A percentile compares a stretch with the other conserved stretches of the same genome.
These are phyloP conservation scores for Tiliacea aurago DNA, from an alignment of 2,888 invertebrate species.

Conservation along the genomic window DNA sequence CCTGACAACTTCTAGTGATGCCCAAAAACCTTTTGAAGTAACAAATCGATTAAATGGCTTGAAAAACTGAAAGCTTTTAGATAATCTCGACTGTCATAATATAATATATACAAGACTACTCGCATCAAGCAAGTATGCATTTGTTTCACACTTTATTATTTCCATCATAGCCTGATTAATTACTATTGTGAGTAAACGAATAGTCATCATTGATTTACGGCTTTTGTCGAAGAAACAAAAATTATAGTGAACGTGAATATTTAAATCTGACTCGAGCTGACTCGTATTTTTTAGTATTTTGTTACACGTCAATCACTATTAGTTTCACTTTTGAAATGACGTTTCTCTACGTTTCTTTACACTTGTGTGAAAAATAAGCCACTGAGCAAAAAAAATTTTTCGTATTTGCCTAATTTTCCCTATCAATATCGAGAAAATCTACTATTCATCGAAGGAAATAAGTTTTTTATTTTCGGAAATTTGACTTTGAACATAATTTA, in stretches of 20 bases:
- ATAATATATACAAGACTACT: background rate
- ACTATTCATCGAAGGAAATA: background rate
- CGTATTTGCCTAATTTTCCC: background rate
- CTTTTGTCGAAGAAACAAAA: background rate
- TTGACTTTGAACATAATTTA: background rate
- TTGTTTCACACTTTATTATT: background rate
- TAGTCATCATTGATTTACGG: background rate
- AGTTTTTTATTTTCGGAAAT: rapidly evolving
- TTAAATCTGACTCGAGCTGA: background rate
- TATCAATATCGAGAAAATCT: background rate
- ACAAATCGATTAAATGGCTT: background rate
- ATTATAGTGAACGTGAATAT: background rate
- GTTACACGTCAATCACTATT: slow-evolving; percentile 6
- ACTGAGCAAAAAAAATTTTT: too few species aligned
- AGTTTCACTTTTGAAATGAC: slow-evolving; percentile 13
- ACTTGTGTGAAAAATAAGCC: background rate
- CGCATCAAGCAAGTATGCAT: background rate
- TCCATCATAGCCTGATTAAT: background rate
- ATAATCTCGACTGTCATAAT: background rate
- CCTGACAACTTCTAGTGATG: slow-evolving; percentile 27
- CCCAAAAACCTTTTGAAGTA: background rate
- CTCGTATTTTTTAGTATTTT: slow-evolving; percentile 5
- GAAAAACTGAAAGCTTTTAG: background rate
- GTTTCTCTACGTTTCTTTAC: slow-evolving; percentile 48
- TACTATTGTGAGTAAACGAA: background rate